Percentiles rank a stretch among this genome's conserved stretches.
phyloP scores from a whole-genome alignment of 1,140 invertebrate species.

The Psix sp. region DNA sequence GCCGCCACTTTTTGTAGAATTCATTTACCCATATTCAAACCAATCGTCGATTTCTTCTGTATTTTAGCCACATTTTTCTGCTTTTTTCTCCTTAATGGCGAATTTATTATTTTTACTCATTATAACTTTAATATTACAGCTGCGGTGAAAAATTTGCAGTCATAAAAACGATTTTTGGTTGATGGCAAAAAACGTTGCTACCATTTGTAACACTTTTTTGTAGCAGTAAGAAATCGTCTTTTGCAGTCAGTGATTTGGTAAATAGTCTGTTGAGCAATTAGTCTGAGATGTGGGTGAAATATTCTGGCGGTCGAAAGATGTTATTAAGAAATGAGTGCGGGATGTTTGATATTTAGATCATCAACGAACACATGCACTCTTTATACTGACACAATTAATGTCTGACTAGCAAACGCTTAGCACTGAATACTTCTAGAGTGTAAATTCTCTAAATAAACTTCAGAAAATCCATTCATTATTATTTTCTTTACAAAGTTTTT shows the following conservation, averaged over 20 bases:
- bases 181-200: slow-evolving; percentile 29
- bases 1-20: slow-evolving; percentile 2
- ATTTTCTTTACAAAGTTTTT: too few species aligned
- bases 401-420: too few species aligned
- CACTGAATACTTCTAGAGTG: too few species aligned
- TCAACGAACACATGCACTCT: slow-evolving; percentile 36
- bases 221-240: slow-evolving; percentile 21
- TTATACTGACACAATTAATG: too few species aligned
- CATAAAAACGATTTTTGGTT: too few species aligned
- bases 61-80: background rate
- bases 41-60: too few species aligned
- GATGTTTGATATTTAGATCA: slow-evolving; percentile 46
- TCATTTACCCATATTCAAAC: slow-evolving; percentile 13
- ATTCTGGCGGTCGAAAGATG: slow-evolving; percentile 31
- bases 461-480: too few species aligned
- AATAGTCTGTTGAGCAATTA: slow-evolving; percentile 55
- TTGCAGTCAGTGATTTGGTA: slow-evolving; percentile 44
- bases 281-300: slow-evolving; percentile 52
- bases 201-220: slow-evolving; percentile 54
- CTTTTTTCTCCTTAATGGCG: background rate
- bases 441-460: too few species aligned
- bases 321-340: slow-evolving; percentile 46
- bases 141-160: too few species aligned
- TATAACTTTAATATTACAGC: too few species aligned
- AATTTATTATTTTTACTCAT: too few species aligned